phyloP scores from a whole-genome alignment of 2,888 invertebrate species.

The Cinara cedri region DNA sequence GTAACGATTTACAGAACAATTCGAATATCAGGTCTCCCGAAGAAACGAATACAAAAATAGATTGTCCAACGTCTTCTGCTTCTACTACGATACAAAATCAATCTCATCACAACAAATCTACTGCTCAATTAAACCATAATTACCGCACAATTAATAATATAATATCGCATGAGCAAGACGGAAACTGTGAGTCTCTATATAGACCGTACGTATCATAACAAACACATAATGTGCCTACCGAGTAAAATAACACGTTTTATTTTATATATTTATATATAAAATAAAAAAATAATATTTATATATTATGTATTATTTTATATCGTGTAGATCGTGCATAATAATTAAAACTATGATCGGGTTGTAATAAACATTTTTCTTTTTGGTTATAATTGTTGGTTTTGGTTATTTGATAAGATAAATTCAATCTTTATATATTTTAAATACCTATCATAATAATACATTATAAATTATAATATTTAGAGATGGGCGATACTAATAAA shows the following conservation, averaged over 20 bases:
- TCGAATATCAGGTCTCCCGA: conserved; percentile 6
- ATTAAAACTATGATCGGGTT: background rate
- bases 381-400: background rate
- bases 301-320: no score
- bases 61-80: conserved; percentile 25
- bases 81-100: conserved; percentile 4
- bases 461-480: no score
- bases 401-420: conserved; percentile 5
- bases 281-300: no score
- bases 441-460: no score
- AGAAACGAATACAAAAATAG: background rate
- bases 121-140: conserved; percentile 43
- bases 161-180: conserved; percentile 45
- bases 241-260: background rate
- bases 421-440: background rate
- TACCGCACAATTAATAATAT: conserved; percentile 15
- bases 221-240: background rate
- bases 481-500: no score
- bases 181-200: conserved; percentile 57
- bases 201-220: conserved; percentile 58
- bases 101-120: background rate
- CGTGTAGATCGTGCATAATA: background rate
- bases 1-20: background rate
- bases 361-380: conserved; percentile 6
- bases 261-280: background rate